Evolutionary conservation across 2,797 vertebrate species (phyloP).

Genomic region (Alfaro cultratus): DNA sequence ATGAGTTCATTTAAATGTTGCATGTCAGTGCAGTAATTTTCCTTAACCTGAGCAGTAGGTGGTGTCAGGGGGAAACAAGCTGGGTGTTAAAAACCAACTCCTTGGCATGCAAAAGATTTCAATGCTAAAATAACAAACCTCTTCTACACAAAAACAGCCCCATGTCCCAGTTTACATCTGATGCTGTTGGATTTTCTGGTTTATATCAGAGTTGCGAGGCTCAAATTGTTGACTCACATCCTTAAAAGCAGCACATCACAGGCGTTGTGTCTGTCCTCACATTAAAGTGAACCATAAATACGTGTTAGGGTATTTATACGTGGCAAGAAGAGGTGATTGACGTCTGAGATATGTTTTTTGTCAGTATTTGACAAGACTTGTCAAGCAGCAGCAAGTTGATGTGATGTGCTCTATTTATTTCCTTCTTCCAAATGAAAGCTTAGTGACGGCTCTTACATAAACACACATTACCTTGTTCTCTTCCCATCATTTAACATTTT

Average conservation of each 20-base stretch:
- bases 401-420: conserved; percentile 57
- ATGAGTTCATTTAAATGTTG: conserved; percentile 78
- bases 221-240: conserved; percentile 37
- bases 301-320: conserved; percentile 19
- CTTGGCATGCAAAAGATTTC: conserved; percentile 59
- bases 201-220: conserved; percentile 22
- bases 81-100: conserved; percentile 35
- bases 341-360: conserved; percentile 45
- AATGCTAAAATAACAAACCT: conserved; percentile 53
- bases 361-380: conserved; percentile 46
- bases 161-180: conserved; percentile 33
- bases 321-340: conserved; percentile 38
- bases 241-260: conserved; percentile 16
- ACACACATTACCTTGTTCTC: conserved; percentile 55
- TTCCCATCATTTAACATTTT: conserved; percentile 23
- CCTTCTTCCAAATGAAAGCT: conserved; percentile 70
- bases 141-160: conserved; percentile 33
- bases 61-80: conserved; percentile 52
- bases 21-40: conserved; percentile 60
- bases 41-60: conserved; percentile 61
- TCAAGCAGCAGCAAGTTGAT: conserved; percentile 45
- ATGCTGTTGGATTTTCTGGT: conserved; percentile 41
- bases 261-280: conserved; percentile 11
- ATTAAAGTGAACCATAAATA: conserved; percentile 39
- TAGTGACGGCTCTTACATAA: conserved; percentile 57